Evolutionary conservation across 2,113 vertebrate genomes (phyloP).

Genomic region (Tachycineta bicolor): DNA sequence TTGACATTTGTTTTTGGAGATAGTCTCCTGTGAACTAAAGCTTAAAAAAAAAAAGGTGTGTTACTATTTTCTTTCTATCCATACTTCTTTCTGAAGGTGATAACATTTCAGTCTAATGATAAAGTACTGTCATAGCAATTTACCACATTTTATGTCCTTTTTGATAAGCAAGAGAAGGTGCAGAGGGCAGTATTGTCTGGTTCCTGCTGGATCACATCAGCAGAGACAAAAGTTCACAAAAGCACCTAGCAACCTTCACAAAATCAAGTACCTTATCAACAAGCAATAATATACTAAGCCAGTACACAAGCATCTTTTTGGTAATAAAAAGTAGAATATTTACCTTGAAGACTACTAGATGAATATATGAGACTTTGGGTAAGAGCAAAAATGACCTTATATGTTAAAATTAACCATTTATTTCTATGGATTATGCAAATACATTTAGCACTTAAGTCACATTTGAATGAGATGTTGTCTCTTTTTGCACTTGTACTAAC

Average conservation of each 20-base stretch:
- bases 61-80: background rate
- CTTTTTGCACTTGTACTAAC: background rate
- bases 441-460: background rate
- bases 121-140: background rate
- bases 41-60: background rate
- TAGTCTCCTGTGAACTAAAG: background rate
- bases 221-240: background rate
- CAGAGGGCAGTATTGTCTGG: background rate
- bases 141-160: background rate
- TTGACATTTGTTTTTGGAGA: background rate
- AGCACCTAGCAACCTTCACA: background rate
- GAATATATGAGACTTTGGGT: rapidly evolving
- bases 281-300: background rate
- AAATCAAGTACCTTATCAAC: background rate
- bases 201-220: background rate
- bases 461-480: background rate
- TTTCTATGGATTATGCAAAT: background rate
- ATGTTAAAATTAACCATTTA: background rate
- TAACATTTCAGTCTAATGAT: background rate
- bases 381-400: background rate
- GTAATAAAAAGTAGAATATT: background rate
- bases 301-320: background rate
- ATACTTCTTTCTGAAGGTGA: background rate
- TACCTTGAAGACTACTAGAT: background rate
- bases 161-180: background rate